Base-by-base conservation (phyloP, 2,113 vertebrate genomes). In the Probosciger aterrimus region DNA sequence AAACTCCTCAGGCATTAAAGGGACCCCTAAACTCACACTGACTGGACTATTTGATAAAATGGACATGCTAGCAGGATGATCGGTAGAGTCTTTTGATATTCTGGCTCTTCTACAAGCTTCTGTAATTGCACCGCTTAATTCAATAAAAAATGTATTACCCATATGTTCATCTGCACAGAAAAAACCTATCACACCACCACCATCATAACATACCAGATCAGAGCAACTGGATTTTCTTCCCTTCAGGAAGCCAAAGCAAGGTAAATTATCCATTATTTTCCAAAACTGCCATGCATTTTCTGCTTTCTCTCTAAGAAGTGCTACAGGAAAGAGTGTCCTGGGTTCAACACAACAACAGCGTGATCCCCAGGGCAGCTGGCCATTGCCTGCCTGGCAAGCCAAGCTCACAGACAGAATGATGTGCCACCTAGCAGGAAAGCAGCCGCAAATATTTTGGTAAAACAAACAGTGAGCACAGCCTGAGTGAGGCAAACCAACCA, bases 281-380 rank as follows among this genome's bases (percentile, higher is more conserved):
- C 37, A 92, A 91, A 86, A 39, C 28, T 65, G 31, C 9, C 46
- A 14, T 5, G 15, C 13, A 31, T 49, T 78, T 89, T 71, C 60
- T 86, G 39, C 43, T 78, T 75, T 74, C 49, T 57, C 22, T 31
- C 0, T 10, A 53, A 47, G 47, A 68, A 86, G 8, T 7, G 27
- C 33, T 35, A 12, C 10, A 73, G 46, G 64, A 62, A 43, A 18
- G 24, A 35, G 18, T 4, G 17, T 24, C 59, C 59, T 20, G 55
- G 20, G 24, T 52, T 69, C 49, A 31, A 37, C 18, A 43, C n/a
- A 75, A 43, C 0, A 7, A 3, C 6, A 17, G 28, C 0, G 0
- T 9, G 30, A 44, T 18, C 22, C 0, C 4, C 64, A 37, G 43
- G 1, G 16, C 64, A 57, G 73, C 44, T 2, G 4, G 4, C 88